Conservation (phyloP, 2,113 vertebrate species). For the Melanocharis versteri region DNA sequence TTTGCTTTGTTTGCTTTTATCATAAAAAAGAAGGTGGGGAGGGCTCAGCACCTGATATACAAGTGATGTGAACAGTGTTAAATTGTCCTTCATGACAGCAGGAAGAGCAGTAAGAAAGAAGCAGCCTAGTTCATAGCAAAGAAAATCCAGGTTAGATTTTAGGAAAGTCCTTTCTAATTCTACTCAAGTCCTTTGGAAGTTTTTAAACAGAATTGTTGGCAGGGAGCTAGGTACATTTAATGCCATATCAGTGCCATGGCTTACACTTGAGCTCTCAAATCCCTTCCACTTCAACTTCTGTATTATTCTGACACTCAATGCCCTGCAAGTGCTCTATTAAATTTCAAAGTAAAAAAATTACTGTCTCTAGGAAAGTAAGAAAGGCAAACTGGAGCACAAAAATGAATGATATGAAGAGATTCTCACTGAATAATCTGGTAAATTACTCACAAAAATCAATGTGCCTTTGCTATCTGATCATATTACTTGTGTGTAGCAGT, state of each 20-base stretch:
- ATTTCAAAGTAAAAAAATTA: background rate
- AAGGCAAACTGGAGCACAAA: background rate
- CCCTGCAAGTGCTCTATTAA: background rate
- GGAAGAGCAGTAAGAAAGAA: background rate
- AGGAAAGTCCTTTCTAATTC: background rate
- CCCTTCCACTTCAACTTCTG: background rate
- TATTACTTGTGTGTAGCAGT: background rate
- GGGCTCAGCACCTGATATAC: background rate
- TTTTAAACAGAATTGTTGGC: background rate
- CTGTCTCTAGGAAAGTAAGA: background rate
- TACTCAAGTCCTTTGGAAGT: background rate
- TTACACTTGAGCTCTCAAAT: background rate
- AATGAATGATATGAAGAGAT: background rate
- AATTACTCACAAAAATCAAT: background rate
- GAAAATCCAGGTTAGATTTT: background rate
- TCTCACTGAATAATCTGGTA: background rate
- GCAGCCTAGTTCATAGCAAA: background rate
- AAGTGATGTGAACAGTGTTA: background rate
- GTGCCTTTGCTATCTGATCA: background rate
- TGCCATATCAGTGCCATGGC: background rate
- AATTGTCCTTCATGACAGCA: background rate
- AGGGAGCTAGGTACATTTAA: background rate
- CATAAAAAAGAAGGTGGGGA: rapidly evolving
- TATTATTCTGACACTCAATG: background rate
- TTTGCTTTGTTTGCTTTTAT: background rate